Base-by-base conservation (phyloP, 2,888 invertebrate genomes). In the Drosophila borborema region DNA sequence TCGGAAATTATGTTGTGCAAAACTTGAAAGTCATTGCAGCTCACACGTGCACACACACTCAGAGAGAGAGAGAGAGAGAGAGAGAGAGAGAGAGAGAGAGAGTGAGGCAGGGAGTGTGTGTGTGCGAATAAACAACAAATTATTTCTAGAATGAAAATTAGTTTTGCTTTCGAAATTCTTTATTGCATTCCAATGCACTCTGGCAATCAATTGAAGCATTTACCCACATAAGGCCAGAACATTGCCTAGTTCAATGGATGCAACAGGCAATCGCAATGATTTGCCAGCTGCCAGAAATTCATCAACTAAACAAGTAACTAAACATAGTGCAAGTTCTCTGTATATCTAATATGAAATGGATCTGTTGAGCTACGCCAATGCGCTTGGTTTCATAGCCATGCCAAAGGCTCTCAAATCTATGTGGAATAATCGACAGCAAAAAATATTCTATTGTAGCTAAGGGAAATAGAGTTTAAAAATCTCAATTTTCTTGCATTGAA, bases 71-170 rank as follows among this genome's bases (percentile, higher is more conserved):
- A 28, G 28, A 28, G 28, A 28, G 28, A 28, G 28, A 28, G 28
- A 5, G 28, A 28, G 28, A 5, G 28, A 6, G 28, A 28, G 28
- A 5, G 4, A 20, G 23, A 23, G 23, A 3, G 23, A 3, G 23
- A 23, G 23, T 2, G 23, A 23, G 23, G 4, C 2, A 23, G 23
- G 2, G 23, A 0, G 23, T 2, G 23, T 3, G 23, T 6, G 28
- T 6, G 28, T 28, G 28, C 28, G 5, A 28, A 28, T 70, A 77
- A 77, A 73, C 67, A 82, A 81, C 38, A 78, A 71, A 80, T 82
- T 76, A 84, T 77, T 77, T 79, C 23, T 58, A 70, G 71, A 66
- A 82, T 86, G 74, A 71, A 88, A 83, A 89, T 84, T 77, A 81
- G 84, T 86, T 85, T 73, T 62, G 48, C 66, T 36, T 18, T 45